phyloP scores from a whole-genome alignment of 2,888 invertebrate genomes.

The Eudasyphora cyanicolor region DNA sequence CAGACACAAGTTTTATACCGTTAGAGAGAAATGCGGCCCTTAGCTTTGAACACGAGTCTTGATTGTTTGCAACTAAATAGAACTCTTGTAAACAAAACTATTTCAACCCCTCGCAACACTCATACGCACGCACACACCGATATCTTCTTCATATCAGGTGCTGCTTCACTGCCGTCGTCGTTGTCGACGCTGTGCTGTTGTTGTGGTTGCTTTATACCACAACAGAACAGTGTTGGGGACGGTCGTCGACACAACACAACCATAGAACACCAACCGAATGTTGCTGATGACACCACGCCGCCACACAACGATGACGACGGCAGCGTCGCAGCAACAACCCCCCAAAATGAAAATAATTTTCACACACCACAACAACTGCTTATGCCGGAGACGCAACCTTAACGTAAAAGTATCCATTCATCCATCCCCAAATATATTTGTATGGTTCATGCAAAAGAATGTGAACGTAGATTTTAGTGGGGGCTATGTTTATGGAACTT shows the following conservation, averaged over 20 bases:
- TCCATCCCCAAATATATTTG: conserved; percentile 35
- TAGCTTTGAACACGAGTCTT: conserved; percentile 58
- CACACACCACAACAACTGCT: background rate
- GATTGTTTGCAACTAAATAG: conserved; percentile 63
- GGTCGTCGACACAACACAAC: conserved; percentile 22
- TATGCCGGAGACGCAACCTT: conserved; percentile 39
- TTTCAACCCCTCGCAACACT: conserved; percentile 62
- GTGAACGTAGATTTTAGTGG: conserved; percentile 16
- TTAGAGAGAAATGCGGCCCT: conserved; percentile 37
- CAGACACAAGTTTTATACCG: conserved; percentile 49
- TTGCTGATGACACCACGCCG: background rate
- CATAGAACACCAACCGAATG: conserved; percentile 1
- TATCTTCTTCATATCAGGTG: conserved; percentile 28
- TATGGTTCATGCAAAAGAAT: conserved; percentile 40
- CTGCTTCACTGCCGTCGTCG: conserved; percentile 4
- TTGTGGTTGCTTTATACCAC: background rate
- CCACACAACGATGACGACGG: conserved; percentile 44
- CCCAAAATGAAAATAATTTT: conserved; percentile 35
- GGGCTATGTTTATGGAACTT: no score
- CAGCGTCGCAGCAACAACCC: conserved; percentile 49
- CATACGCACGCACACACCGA: conserved; percentile 1
- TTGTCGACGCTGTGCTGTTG: conserved; percentile 16
- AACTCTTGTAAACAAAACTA: conserved; percentile 64
- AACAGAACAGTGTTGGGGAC: conserved; percentile 46
- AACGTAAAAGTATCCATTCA: conserved; percentile 21